Conservation (phyloP, 2,797 vertebrate genomes). For the Hemibagrus guttatus region DNA sequence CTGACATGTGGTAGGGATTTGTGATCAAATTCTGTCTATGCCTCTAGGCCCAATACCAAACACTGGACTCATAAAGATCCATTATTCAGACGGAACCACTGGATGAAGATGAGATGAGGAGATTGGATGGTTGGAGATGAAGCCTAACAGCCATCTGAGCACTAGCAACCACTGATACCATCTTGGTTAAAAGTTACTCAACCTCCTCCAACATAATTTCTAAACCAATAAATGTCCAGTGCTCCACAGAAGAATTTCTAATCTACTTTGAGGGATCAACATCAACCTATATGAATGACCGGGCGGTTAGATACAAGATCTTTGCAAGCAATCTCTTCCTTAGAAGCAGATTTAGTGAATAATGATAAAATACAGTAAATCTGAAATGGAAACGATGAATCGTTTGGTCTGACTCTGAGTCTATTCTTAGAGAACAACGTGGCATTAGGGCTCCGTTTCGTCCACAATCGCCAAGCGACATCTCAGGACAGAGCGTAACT, state of each 20-base stretch:
- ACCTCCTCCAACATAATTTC: not conserved
- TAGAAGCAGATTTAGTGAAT: not conserved
- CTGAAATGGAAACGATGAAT: not conserved
- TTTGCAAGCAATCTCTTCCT: not conserved
- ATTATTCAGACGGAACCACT: not conserved
- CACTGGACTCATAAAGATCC: not conserved
- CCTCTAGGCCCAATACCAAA: not conserved
- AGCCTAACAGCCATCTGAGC: not conserved
- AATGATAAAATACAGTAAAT: not conserved
- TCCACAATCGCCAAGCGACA: not conserved
- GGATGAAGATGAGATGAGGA: too few species aligned
- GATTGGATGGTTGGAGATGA: not conserved
- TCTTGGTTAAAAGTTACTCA: not conserved
- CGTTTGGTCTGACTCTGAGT: not conserved
- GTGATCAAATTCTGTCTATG: not conserved
- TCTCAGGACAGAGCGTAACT: slow-evolving; percentile 18
- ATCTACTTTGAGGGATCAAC: not conserved
- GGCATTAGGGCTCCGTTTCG: not conserved
- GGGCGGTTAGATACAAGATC: not conserved
- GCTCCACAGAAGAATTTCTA: not conserved
- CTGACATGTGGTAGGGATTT: not conserved
- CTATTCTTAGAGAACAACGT: not conserved
- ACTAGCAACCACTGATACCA: not conserved
- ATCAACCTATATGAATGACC: not conserved
- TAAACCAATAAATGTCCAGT: not conserved